phyloP scores from a whole-genome alignment of 2,888 invertebrate genomes.

The Parthenolecanium corni region DNA sequence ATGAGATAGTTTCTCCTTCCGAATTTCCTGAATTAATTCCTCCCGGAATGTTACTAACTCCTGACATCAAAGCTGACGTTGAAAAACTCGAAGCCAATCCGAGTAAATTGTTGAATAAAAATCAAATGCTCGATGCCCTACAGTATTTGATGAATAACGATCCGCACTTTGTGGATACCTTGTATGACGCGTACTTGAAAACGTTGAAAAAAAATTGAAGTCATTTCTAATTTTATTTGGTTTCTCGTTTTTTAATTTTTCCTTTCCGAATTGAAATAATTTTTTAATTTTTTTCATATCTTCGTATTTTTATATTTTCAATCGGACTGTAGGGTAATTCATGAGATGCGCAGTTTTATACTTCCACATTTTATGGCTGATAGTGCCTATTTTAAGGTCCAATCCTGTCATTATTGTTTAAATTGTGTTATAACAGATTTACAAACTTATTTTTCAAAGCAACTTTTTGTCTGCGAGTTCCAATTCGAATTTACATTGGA shows the following conservation, averaged over 20 bases:
- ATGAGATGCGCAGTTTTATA: too few species aligned
- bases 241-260: not conserved
- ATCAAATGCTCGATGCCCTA: conserved; percentile 76
- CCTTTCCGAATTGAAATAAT: not conserved
- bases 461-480: too few species aligned
- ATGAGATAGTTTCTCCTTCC: not conserved
- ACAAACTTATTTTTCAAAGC: too few species aligned
- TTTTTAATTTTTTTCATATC: not conserved
- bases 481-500: not conserved
- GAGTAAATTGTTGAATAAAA: not conserved
- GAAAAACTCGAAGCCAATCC: not conserved
- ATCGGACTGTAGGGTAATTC: too few species aligned
- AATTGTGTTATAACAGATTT: too few species aligned
- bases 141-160: conserved; percentile 77
- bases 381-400: too few species aligned
- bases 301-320: not conserved
- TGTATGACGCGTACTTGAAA: conserved; percentile 86
- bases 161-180: conserved; percentile 71
- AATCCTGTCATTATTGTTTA: too few species aligned
- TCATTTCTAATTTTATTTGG: not conserved
- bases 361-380: too few species aligned
- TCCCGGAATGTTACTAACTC: conserved; percentile 12
- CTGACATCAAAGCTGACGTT: not conserved
- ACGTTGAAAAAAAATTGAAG: conserved; percentile 41
- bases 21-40: conserved; percentile 23